A percentile compares a stretch with the other conserved stretches of the same genome.
Conservation (phyloP, 2,797 vertebrate genomes). For the Benthosema pterotum region DNA sequence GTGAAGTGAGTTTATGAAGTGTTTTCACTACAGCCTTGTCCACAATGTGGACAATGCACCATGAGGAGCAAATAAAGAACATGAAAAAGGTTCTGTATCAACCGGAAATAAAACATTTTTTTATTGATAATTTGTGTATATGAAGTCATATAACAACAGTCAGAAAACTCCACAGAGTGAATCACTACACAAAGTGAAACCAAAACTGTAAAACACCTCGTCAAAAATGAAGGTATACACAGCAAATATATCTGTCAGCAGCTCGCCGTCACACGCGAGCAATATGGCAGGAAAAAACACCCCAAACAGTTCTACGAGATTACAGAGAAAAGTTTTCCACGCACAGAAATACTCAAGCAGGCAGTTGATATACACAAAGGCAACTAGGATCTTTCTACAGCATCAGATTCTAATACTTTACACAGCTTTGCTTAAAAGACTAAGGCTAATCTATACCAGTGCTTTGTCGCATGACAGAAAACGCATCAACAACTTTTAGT, state of each 20-base stretch:
- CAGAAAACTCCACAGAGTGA: constrained; percentile 98
- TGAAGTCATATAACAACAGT: constrained; percentile 99
- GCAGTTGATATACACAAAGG: constrained; percentile 99
- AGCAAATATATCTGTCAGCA: constrained; percentile 91
- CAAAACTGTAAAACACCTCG: constrained; percentile 96
- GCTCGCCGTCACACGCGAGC: constrained; percentile 86
- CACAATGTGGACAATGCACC: neutral
- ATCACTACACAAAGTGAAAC: constrained; percentile 99
- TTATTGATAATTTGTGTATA: constrained; percentile 99
- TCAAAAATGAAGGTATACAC: constrained; percentile 98
- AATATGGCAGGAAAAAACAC: constrained; percentile 96
- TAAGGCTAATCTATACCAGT: no score
- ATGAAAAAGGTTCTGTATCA: constrained; percentile 82
- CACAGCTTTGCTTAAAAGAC: constrained; percentile 93
- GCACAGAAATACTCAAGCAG: constrained; percentile 99
- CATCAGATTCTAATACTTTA: constrained; percentile 98
- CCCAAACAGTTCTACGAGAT: constrained; percentile 95
- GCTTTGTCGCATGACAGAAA: no score
- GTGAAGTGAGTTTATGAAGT: no score
- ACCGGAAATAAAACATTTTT: constrained; percentile 99
- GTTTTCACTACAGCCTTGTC: no score
- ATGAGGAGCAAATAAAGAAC: constrained; percentile 44
- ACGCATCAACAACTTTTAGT: no score
- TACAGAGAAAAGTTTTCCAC: constrained; percentile 96
- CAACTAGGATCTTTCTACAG: constrained; percentile 99